Evolutionary conservation across 2,797 vertebrate species (phyloP).

Genomic region (Sebastiscus albofasciatus): DNA sequence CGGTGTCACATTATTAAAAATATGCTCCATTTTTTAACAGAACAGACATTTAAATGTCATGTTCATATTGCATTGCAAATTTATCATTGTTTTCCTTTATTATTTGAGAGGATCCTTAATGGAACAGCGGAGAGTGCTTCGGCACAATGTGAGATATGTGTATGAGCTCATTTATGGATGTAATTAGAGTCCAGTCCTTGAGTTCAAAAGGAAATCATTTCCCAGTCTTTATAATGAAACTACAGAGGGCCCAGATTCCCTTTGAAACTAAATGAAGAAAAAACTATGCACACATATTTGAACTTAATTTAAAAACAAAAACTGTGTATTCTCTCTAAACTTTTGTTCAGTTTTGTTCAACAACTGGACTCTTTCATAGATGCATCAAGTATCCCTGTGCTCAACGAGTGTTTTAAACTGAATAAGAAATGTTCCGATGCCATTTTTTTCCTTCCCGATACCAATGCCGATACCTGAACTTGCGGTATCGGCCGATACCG

Average conservation of each 20-base stretch:
- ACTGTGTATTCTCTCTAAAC: neutral
- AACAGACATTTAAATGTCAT: neutral
- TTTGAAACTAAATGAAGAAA: neutral
- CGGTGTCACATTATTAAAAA: neutral
- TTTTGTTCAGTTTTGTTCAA: neutral
- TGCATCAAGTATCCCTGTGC: neutral
- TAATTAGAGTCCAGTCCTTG: conserved; percentile 18
- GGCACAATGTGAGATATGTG: neutral
- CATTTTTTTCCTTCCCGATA: too few relatives aligned
- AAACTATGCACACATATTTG: neutral
- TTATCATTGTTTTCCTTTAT: neutral
- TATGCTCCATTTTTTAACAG: neutral
- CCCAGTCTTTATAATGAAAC: neutral
- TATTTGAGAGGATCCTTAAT: conserved; percentile 10
- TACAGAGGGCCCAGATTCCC: neutral
- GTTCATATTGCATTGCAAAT: neutral
- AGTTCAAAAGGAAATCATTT: neutral
- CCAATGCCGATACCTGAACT: too few relatives aligned
- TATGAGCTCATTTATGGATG: conserved; percentile 15
- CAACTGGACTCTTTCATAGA: neutral
- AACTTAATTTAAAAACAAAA: neutral
- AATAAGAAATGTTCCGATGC: too few relatives aligned
- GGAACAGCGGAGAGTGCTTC: neutral
- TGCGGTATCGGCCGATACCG: too few relatives aligned
- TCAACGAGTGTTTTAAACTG: neutral